phyloP scores from a whole-genome alignment of 2,113 vertebrate genomes.

The Sylvicapra grimmia region DNA sequence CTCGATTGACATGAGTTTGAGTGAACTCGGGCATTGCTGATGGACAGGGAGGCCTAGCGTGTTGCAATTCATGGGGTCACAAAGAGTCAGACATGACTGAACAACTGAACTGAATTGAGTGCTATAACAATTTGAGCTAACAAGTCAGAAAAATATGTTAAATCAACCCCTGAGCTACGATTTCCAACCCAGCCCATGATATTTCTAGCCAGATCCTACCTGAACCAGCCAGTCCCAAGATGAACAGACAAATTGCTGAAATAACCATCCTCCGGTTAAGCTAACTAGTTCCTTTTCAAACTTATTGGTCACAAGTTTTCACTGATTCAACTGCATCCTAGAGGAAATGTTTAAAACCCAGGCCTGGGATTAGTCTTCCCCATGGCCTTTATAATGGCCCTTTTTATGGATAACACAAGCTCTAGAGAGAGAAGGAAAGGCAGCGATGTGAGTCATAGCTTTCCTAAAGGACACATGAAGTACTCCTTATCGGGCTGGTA shows the following conservation, averaged over 20 bases:
- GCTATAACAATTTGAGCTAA: background rate
- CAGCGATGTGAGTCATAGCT: background rate
- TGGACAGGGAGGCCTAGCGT: too few species aligned
- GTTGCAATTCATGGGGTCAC: too few species aligned
- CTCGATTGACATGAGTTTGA: too few species aligned
- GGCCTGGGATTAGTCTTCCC: background rate
- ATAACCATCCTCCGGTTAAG: background rate
- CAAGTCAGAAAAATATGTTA: background rate
- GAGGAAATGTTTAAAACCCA: background rate
- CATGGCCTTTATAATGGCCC: background rate
- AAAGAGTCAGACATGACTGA: too few species aligned
- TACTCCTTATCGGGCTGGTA: conserved; percentile 43
- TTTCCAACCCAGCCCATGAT: background rate
- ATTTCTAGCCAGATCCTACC: background rate
- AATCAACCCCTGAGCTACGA: background rate
- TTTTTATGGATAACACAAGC: background rate
- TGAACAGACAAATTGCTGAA: background rate
- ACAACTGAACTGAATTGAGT: too few species aligned
- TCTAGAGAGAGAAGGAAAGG: background rate
- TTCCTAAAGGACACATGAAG: background rate
- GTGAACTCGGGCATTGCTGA: too few species aligned
- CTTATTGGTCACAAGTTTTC: background rate
- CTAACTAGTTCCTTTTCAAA: background rate
- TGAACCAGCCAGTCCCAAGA: background rate
- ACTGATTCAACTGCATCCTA: background rate